Evolutionary conservation across 2,797 vertebrate species (phyloP).

Genomic region (Sebastes itinus): DNA sequence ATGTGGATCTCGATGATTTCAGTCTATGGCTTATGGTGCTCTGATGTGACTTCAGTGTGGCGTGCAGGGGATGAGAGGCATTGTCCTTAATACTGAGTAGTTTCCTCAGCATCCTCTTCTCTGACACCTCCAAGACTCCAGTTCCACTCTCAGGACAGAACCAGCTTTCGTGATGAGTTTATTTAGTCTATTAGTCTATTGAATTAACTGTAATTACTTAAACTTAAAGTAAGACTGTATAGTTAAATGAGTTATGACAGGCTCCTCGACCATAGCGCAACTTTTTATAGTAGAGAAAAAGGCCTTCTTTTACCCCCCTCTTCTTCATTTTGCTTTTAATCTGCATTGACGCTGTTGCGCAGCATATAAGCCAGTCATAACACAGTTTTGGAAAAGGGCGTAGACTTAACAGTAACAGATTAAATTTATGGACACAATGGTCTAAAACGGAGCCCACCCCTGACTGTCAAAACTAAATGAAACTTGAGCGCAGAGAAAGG

Average conservation of each 20-base stretch:
- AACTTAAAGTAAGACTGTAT: neutral
- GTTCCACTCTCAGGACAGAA: neutral
- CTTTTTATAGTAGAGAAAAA: neutral
- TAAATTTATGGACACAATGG: constrained; percentile 66
- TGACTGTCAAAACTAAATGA: constrained; percentile 67
- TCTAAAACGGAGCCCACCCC: constrained; percentile 52
- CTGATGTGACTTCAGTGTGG: neutral
- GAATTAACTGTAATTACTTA: neutral
- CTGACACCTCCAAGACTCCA: neutral
- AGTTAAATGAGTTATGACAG: neutral
- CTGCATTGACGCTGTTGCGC: constrained; percentile 42
- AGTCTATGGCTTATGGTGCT: neutral
- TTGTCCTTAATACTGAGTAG: neutral
- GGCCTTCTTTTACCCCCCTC: neutral
- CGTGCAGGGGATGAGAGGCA: neutral
- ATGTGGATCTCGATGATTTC: neutral
- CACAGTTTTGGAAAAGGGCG: constrained; percentile 59
- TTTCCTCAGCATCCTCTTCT: neutral
- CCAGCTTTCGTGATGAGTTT: neutral
- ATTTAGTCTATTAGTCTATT: neutral
- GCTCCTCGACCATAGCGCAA: neutral
- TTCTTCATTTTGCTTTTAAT: constrained; percentile 48
- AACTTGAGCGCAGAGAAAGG: constrained; percentile 56
- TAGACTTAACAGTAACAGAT: constrained; percentile 69
- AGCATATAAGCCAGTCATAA: constrained; percentile 60